Evolutionary conservation across 2,113 vertebrate species (phyloP).

Genomic region (Tapirus terrestris): DNA sequence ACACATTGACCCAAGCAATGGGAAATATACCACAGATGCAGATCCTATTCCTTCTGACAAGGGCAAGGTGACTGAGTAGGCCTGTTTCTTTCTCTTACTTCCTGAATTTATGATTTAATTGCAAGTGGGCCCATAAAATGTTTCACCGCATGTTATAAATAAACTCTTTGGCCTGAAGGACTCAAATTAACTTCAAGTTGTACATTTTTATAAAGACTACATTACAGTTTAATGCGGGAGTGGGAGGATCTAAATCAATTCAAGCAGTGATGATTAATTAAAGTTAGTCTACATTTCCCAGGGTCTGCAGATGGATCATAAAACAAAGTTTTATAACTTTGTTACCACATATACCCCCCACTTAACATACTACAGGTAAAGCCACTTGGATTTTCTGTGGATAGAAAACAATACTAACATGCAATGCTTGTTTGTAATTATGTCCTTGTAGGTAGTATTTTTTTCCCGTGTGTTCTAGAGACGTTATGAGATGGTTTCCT

Average conservation of each 20-base stretch:
- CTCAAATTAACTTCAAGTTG: slow-evolving; percentile 78
- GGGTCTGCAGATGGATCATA: slow-evolving; percentile 43
- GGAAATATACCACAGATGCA: slow-evolving; percentile 30
- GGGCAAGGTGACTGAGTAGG: slow-evolving; percentile 75
- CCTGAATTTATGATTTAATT: slow-evolving; percentile 75
- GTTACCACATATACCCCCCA: neutral
- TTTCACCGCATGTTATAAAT: slow-evolving; percentile 77
- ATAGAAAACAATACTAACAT: neutral
- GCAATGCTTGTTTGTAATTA: neutral
- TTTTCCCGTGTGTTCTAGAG: neutral
- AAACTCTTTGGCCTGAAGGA: slow-evolving; percentile 71
- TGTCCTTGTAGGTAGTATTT: neutral
- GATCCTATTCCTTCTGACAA: slow-evolving; percentile 52
- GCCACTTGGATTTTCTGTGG: neutral
- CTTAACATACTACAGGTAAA: neutral
- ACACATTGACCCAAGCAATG: slow-evolving; percentile 57
- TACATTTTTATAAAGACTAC: slow-evolving; percentile 72
- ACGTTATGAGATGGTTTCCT: neutral
- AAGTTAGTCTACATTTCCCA: slow-evolving; percentile 51
- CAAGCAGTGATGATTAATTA: slow-evolving; percentile 71
- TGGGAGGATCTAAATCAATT: slow-evolving; percentile 70
- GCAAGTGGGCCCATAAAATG: slow-evolving; percentile 74
- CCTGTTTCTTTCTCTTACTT: slow-evolving; percentile 59
- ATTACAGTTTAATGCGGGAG: slow-evolving; percentile 67
- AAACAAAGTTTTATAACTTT: slow-evolving; percentile 57